Conservation (phyloP, 2,113 vertebrate genomes). For the Lampris incognitus region DNA sequence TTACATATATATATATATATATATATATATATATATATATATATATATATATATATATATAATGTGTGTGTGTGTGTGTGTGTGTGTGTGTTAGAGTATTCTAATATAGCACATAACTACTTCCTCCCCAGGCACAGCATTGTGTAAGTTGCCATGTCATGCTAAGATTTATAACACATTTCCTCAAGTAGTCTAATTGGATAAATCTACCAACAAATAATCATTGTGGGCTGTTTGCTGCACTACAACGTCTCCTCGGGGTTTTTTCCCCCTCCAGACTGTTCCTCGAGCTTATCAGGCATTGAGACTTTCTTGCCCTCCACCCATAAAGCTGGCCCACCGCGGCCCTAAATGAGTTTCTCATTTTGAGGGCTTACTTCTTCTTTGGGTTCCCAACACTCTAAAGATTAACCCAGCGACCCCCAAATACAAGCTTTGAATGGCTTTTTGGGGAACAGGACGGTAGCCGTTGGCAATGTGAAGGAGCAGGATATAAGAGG, state of each 20-base stretch:
- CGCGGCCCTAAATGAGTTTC: conserved; percentile 64
- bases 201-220: background rate
- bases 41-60: too few species aligned
- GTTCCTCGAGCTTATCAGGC: conserved; percentile 11
- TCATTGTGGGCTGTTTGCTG: background rate
- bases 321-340: conserved; percentile 53
- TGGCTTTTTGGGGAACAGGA: conserved; percentile 35
- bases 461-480: background rate
- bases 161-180: background rate
- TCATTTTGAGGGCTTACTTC: conserved; percentile 59
- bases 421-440: conserved; percentile 69
- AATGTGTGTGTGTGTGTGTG: too few species aligned
- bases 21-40: too few species aligned
- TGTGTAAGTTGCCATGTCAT: background rate
- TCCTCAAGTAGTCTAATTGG: background rate
- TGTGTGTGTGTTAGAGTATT: too few species aligned
- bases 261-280: background rate
- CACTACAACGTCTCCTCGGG: background rate
- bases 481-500: conserved; percentile 17
- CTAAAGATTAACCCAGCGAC: conserved; percentile 72
- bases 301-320: conserved; percentile 35
- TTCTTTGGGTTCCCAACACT: conserved; percentile 50
- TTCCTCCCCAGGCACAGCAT: too few species aligned
- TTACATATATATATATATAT: too few species aligned
- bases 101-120: too few species aligned